Percentiles rank a stretch among this genome's conserved stretches.
phyloP scores from a whole-genome alignment of 2,888 invertebrate genomes.

The Colletes collaris region DNA sequence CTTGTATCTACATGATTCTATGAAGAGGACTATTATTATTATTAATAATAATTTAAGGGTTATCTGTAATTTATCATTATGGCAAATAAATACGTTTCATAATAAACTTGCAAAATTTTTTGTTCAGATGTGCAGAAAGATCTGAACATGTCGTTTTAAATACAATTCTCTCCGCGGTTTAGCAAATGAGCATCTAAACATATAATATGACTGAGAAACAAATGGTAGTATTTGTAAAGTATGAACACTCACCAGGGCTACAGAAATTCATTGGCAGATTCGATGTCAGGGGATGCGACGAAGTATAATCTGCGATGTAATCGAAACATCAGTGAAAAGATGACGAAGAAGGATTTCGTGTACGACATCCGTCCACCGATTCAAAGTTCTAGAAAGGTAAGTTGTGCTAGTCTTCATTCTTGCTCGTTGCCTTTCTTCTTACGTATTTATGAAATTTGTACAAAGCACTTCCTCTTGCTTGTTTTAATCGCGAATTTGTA shows the following conservation, averaged over 20 bases:
- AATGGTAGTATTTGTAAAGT: slow-evolving; percentile 19
- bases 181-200: slow-evolving; percentile 20
- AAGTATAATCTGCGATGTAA: slow-evolving; percentile 77
- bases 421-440: background rate
- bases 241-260: slow-evolving; percentile 37
- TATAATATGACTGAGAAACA: slow-evolving; percentile 21
- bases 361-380: slow-evolving; percentile 72
- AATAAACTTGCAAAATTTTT: slow-evolving; percentile 47
- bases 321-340: slow-evolving; percentile 75
- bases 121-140: background rate
- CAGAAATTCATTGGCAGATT: slow-evolving; percentile 16
- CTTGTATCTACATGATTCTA: slow-evolving; percentile 61
- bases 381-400: slow-evolving; percentile 56
- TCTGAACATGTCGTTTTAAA: no score
- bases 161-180: no score
- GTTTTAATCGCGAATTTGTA: background rate
- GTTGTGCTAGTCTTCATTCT: background rate
- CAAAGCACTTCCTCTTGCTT: background rate
- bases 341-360: slow-evolving; percentile 76
- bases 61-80: slow-evolving; percentile 72
- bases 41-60: slow-evolving; percentile 57
- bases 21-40: slow-evolving; percentile 35
- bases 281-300: slow-evolving; percentile 58
- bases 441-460: no score
- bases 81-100: slow-evolving; percentile 75